These are phyloP conservation scores for Achlya flavicornis DNA, from an alignment of 2,888 invertebrate genomes.

Conservation along the genomic window DNA sequence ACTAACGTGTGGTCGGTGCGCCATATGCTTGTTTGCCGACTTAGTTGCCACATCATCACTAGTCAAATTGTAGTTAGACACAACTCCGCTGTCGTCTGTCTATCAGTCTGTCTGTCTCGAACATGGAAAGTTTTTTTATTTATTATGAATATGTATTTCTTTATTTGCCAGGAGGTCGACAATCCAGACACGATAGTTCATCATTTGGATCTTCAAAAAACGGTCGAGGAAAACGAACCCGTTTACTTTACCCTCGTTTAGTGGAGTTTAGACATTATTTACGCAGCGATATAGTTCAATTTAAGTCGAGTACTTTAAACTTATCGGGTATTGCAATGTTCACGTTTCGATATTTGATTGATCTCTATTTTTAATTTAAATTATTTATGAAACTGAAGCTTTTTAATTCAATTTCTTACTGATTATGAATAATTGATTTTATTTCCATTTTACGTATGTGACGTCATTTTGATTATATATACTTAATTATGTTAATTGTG, in stretches of 20 bases:
- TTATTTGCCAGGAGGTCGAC: slow-evolving; percentile 42
- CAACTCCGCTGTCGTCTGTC: too few relatives aligned
- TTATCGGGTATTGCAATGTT: slow-evolving; percentile 9
- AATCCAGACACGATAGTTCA: slow-evolving; percentile 49
- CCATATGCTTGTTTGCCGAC: too few relatives aligned
- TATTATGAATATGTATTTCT: neutral
- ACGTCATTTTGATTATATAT: neutral
- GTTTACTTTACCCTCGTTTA: slow-evolving; percentile 65
- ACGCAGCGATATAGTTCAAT: neutral
- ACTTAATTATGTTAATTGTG: too few relatives aligned
- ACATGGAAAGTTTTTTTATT: too few relatives aligned
- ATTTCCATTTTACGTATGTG: neutral
- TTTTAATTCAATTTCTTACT: neutral
- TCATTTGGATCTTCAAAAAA: slow-evolving; percentile 52
- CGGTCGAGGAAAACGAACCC: slow-evolving; percentile 45
- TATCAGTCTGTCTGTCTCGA: too few relatives aligned
- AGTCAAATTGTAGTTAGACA: too few relatives aligned
- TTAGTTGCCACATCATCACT: too few relatives aligned
- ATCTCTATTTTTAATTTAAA: slow-evolving; percentile 9
- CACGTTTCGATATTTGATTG: slow-evolving; percentile 5
- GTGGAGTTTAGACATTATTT: slow-evolving; percentile 17
- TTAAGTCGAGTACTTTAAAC: neutral
- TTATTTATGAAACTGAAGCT: neutral
- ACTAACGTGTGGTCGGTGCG: too few relatives aligned
- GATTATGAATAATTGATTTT: neutral